phyloP scores from a whole-genome alignment of 1,140 invertebrate genomes.

The Aethina tumida region DNA sequence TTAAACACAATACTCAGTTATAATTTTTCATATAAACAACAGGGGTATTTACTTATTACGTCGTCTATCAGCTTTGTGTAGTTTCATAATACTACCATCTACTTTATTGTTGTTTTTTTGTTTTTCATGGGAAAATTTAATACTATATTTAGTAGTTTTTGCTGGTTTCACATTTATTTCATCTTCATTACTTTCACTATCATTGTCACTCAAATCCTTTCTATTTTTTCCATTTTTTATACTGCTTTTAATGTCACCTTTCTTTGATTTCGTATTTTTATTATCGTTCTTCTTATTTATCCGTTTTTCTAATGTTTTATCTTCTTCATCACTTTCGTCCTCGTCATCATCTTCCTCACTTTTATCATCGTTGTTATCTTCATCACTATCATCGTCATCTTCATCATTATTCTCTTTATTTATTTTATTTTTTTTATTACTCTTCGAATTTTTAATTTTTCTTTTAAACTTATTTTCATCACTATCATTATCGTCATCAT shows the following conservation, averaged over 20 bases:
- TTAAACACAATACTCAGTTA: conserved; percentile 3
- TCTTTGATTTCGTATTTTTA: neutral
- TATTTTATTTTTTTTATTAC: neutral
- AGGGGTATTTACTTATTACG: conserved; percentile 3
- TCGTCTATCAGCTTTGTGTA: conserved; percentile 10
- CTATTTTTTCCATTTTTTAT: neutral
- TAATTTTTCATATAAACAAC: conserved; percentile 9
- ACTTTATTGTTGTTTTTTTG: conserved; percentile 13
- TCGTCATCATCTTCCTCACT: conserved; percentile 6
- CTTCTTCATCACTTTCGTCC: neutral
- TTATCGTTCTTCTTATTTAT: too few relatives aligned
- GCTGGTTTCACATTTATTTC: conserved; percentile 7
- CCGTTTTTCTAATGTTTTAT: too few relatives aligned
- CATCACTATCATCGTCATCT: conserved; percentile 5
- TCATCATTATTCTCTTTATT: conserved; percentile 2
- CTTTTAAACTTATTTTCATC: too few relatives aligned
- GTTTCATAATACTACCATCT: conserved; percentile 12
- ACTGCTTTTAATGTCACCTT: neutral
- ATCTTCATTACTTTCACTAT: neutral
- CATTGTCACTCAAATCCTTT: neutral
- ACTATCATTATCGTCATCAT: conserved; percentile 7
- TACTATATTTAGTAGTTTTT: conserved; percentile 15
- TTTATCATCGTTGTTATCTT: conserved; percentile 7
- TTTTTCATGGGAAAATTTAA: conserved; percentile 20
- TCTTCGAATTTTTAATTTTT: too few relatives aligned